Evolutionary conservation across 2,797 vertebrate genomes (phyloP), one percentile per base, ranked within the genome.

Genomic region (Zenarchopterus dispar): DNA sequence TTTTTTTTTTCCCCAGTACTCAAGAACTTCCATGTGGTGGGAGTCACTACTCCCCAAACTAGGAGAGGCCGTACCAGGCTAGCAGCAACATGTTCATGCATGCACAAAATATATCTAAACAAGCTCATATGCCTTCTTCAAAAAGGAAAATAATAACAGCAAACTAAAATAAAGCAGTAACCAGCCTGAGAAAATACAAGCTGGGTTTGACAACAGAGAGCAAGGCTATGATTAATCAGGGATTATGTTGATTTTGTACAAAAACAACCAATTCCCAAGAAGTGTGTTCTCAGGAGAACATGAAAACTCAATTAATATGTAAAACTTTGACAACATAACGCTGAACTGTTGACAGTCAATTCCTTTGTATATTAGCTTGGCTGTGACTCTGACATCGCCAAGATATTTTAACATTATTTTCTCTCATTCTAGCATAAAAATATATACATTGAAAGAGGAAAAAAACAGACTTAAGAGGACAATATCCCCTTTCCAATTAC

Each of bases 21-120:
- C 21, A 18, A 24, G 15, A 26, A 44, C 28, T 55, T 69, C 21
- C 1, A 0, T 69, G 67, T 50, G 31, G 50, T 70, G 56, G 68
- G 81, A 85, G 70, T 68, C 22, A 55, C 24, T 54, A 54, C 63
- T 74, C 57, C 72, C 44, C 10, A 28, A 68, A 76, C 45, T 67
- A 59, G 67, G 46, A 78, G 68, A 85, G 82, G 68, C 77, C 51
- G 59, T 52, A 59, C 48, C 51, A 75, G 70, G 56, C 85, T 43
- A 62, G 88, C 56, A 56, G 48, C 5, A 77, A 88, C 91, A 70
- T 81, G 88, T 80, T 77, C 50, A 59, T 74, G 78, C 78, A 83
- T 76, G 62, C 61, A 62, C 24, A 19, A 0, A 63, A 64, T n/a
- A 65, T 43, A 65, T 60, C 57, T 50, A 11, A 49, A 48, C 21